phyloP scores from a whole-genome alignment of 2,888 invertebrate species.

The Drosophila leonis region DNA sequence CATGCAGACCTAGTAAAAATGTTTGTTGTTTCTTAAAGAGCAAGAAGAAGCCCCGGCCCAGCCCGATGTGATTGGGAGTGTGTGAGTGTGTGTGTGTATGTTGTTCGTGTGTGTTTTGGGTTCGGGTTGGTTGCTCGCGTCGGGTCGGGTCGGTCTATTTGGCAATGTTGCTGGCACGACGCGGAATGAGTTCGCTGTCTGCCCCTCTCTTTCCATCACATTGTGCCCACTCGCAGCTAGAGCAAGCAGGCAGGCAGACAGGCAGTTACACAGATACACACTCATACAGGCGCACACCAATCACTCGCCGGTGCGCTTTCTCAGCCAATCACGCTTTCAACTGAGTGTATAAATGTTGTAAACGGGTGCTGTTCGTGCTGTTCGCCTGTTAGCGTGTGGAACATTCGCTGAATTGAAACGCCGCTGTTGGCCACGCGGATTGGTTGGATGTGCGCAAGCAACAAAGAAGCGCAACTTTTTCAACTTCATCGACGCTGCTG shows the following conservation, averaged over 20 bases:
- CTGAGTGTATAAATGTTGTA: conserved; percentile 73
- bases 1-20: conserved; percentile 85
- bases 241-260: neutral
- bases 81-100: conserved; percentile 15
- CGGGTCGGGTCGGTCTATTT: conserved; percentile 14
- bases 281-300: conserved; percentile 49
- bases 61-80: conserved; percentile 12
- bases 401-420: conserved; percentile 85
- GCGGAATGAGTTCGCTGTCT: conserved; percentile 3
- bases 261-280: conserved; percentile 37
- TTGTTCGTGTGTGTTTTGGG: neutral
- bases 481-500: conserved; percentile 57
- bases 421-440: conserved; percentile 80
- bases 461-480: conserved; percentile 81
- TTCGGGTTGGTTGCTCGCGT: neutral
- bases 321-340: conserved; percentile 76
- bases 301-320: conserved; percentile 57
- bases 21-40: conserved; percentile 85
- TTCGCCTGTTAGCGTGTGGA: conserved; percentile 84
- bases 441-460: conserved; percentile 80
- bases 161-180: conserved; percentile 39
- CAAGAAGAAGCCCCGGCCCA: conserved; percentile 72
- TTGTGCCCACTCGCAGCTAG: neutral
- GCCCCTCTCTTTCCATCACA: neutral
- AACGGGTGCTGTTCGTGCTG: conserved; percentile 61